Conservation (phyloP, 2,113 vertebrate genomes). For the Morone saxatilis region DNA sequence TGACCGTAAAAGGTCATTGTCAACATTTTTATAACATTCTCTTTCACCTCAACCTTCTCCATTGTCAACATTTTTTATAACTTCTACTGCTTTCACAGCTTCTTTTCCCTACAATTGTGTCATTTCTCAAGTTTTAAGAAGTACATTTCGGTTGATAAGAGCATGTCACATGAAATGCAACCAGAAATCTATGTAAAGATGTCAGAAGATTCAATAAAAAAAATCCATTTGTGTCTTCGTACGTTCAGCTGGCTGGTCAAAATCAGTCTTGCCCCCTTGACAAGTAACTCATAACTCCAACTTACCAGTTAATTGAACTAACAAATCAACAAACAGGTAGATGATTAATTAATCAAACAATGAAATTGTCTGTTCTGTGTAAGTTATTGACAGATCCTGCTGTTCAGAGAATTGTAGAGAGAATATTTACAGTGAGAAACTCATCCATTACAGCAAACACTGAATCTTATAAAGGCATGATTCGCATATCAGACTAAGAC, state of each 20-base stretch:
- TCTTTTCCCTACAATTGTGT: conserved; percentile 12
- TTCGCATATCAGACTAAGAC: background rate
- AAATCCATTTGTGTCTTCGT: conserved; percentile 10
- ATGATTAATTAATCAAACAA: conserved; percentile 22
- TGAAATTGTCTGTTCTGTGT: conserved; percentile 26
- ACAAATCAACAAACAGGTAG: conserved; percentile 34
- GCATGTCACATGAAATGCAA: conserved; percentile 6
- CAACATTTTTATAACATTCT: conserved; percentile 38
- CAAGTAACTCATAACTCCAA: conserved; percentile 21
- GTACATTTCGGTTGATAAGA: conserved; percentile 27
- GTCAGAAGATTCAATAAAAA: background rate
- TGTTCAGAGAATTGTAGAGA: conserved; percentile 63
- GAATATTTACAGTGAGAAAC: conserved; percentile 68
- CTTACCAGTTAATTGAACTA: conserved; percentile 23
- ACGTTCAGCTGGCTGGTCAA: conserved; percentile 7
- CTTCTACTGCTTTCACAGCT: conserved; percentile 44
- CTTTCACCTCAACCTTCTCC: background rate
- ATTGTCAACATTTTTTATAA: background rate
- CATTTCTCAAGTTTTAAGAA: conserved; percentile 30
- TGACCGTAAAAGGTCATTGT: conserved; percentile 65
- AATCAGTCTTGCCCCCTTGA: conserved; percentile 14
- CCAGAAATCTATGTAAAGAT: conserved; percentile 22
- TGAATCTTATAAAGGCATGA: conserved; percentile 13
- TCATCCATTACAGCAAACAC: background rate
- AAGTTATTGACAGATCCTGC: conserved; percentile 74